Percentiles rank a stretch among this genome's conserved stretches.
Conservation (phyloP, 2,888 invertebrate genomes). For the Eristalis arbustorum region DNA sequence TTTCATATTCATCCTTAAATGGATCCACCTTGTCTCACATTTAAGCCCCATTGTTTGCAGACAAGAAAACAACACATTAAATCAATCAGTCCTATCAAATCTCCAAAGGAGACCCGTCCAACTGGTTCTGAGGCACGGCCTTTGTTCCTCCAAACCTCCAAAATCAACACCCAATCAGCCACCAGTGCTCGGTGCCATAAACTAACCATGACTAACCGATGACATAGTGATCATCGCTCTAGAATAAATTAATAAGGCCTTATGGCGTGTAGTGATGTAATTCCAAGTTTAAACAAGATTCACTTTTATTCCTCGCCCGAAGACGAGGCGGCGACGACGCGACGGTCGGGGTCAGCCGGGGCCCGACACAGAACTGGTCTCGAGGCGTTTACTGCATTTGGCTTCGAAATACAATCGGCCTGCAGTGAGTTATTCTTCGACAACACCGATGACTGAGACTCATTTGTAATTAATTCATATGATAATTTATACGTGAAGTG, state of each 20-base stretch:
- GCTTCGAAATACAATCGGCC: not conserved
- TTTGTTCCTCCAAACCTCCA: not conserved
- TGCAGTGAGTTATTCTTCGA: not conserved
- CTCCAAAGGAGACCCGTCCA: not conserved
- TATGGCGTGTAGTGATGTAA: constrained; percentile 40
- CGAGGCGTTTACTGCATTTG: not conserved
- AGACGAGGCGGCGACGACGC: not conserved
- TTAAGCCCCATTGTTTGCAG: not conserved
- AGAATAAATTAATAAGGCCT: constrained; percentile 9
- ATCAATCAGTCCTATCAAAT: not conserved
- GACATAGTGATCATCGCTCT: not conserved
- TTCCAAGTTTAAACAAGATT: constrained; percentile 48
- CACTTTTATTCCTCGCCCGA: constrained; percentile 30
- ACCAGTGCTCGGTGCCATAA: not conserved
- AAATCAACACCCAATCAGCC: not conserved
- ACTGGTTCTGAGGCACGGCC: not conserved
- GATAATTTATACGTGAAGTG: not conserved
- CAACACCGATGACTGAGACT: not conserved
- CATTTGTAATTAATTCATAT: not conserved
- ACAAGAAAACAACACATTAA: not conserved
- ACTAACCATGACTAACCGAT: not conserved
- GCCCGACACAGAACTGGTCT: not conserved
- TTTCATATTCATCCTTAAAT: not conserved
- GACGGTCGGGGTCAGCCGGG: not conserved
- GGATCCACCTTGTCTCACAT: too few species aligned